Base-by-base conservation (phyloP, 2,797 vertebrate genomes). In the Jordanella pulchra region DNA sequence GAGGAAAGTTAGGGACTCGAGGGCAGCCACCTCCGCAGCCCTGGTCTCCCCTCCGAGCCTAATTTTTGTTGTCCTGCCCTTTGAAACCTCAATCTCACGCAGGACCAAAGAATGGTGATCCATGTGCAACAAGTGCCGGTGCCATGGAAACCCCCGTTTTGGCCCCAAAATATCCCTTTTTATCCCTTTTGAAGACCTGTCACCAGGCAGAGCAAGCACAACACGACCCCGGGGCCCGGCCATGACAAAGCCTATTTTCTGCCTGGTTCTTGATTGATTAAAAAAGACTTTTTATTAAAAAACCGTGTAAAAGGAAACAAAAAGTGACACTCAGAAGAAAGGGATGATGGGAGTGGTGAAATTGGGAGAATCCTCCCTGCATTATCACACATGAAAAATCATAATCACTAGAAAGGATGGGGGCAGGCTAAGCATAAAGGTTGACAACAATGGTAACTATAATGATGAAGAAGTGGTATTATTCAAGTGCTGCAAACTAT, bases 241-340 rank as follows among this genome's bases (percentile, higher is more conserved):
- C 97, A 95, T 97, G 97, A 99, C 97, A 96, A 97, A 98, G 96
- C 97, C 96, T 95, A 97, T 98, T 98, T 99, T 98, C 96, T 98
- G 96, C 95, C 96, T 94, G 93, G 95, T 95, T 94, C 95, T 97
- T 99, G 97, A 99, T 98, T 98, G 97, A 99, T 99, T 97, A 97
- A 99, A 99, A 97, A 97, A 83, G 84, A 97, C 96, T 97, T 98
- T 98, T 97, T 95, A 96, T 96, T 91, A 63, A 42, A 97, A 99
- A 98, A 97, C 95, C 97, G 97, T 98, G 97, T 98, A 97, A 96
- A 97, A 95, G 95, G 94, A 96, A 91, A 94, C 95, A 95, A 95
- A 94, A 95, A 94, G 93, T 94, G 94, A 94, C 93, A 95, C 84
- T 77, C 81, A 88, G 92, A 93, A 95, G 95, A 93, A 17, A 77